Conservation (phyloP, 2,888 invertebrate genomes). For the Choristoneura rosaceana region DNA sequence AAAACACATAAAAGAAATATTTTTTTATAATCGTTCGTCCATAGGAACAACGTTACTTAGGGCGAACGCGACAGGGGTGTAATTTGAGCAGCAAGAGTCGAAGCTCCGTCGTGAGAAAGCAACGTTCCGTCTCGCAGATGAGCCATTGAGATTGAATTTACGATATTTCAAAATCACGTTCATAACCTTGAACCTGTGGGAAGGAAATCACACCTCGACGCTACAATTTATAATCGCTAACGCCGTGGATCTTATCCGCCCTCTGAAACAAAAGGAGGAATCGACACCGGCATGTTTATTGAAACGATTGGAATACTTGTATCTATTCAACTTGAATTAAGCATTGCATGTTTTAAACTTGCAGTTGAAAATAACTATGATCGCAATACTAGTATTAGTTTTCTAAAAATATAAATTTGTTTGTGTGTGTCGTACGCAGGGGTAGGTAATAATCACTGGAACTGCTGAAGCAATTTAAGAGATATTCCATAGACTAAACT, state of each 20-base stretch:
- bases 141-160: conserved; percentile 77
- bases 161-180: conserved; percentile 80
- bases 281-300: background rate
- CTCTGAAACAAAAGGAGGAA: conserved; percentile 10
- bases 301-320: background rate
- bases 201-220: conserved; percentile 72
- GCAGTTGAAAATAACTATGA: too few relatives aligned
- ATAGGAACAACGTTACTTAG: conserved; percentile 44
- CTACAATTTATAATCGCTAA: conserved; percentile 51
- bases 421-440: too few relatives aligned
- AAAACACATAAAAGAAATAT: conserved; percentile 56
- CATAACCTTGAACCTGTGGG: conserved; percentile 77
- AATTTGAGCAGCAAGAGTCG: conserved; percentile 45
- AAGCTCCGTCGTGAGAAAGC: conserved; percentile 73
- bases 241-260: conserved; percentile 35
- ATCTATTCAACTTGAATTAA: background rate
- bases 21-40: conserved; percentile 48
- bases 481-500: too few relatives aligned
- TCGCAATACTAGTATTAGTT: too few relatives aligned
- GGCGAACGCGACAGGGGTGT: conserved; percentile 42
- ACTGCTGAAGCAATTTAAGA: too few relatives aligned
- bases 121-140: conserved; percentile 66
- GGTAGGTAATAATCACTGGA: too few relatives aligned
- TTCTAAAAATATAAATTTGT: too few relatives aligned
- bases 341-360: background rate